Evolutionary conservation across 2,113 vertebrate species (phyloP).

Genomic region (Xiphorhynchus elegans): DNA sequence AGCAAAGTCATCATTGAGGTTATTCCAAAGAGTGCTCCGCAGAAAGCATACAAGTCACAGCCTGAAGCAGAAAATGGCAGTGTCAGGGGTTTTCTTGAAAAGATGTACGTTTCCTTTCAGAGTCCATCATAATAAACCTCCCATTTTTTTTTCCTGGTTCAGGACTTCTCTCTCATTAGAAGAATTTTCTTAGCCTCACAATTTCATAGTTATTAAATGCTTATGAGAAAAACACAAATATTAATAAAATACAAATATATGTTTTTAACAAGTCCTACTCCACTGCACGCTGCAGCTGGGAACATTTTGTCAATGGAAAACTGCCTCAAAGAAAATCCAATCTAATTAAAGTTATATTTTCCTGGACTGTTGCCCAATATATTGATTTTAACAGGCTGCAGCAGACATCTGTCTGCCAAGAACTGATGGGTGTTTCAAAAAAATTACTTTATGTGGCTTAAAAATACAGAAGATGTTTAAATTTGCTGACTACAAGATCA

Average conservation of each 20-base stretch:
- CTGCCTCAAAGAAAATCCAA: conserved; percentile 63
- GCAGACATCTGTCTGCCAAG: background rate
- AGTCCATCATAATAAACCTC: background rate
- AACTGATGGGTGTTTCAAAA: background rate
- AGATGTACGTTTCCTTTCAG: background rate
- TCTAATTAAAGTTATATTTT: conserved; percentile 62
- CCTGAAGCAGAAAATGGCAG: conserved; percentile 40
- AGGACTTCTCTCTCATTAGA: background rate
- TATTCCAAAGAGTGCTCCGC: conserved; percentile 73
- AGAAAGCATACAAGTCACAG: conserved; percentile 74
- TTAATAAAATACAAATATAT: background rate
- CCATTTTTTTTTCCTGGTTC: background rate
- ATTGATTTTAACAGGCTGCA: conserved; percentile 35
- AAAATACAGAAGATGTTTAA: background rate
- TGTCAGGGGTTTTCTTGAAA: background rate
- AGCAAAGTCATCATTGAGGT: conserved; percentile 77
- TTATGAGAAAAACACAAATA: background rate
- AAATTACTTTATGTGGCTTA: background rate
- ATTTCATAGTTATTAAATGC: background rate
- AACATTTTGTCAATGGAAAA: conserved; percentile 57
- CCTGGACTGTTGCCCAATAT: conserved; percentile 58
- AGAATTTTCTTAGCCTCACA: background rate
- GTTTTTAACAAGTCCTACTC: background rate
- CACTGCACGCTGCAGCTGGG: background rate
- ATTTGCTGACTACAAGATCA: background rate